A percentile compares a stretch with the other conserved stretches of the same genome.
Evolutionary conservation across 2,113 vertebrate species (phyloP).

Genomic region (Sapajus apella): DNA sequence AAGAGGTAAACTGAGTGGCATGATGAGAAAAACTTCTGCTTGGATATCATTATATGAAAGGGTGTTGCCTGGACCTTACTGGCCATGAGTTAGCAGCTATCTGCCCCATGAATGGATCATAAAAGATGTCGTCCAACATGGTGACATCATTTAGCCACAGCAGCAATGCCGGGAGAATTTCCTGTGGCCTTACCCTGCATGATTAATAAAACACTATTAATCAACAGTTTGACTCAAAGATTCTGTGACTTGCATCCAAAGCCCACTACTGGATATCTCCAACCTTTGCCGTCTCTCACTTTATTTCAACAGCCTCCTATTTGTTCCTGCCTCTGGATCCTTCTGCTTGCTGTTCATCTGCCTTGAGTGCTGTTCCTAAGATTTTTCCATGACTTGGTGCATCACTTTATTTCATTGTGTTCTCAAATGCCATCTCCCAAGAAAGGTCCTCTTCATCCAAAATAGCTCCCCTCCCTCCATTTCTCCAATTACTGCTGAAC

Average conservation of each 20-base stretch:
- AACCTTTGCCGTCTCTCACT: not conserved
- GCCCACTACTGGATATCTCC: not conserved
- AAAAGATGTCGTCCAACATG: too few species aligned
- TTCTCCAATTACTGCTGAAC: not conserved
- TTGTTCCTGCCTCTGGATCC: not conserved
- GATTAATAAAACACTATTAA: not conserved
- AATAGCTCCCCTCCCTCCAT: not conserved
- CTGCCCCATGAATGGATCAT: not conserved
- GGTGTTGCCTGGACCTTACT: accelerated
- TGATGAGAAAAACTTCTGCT: not conserved
- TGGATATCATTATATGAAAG: not conserved
- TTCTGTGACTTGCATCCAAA: not conserved
- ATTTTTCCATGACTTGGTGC: not conserved
- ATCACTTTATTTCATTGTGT: not conserved
- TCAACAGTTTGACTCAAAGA: not conserved
- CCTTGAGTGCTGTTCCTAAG: not conserved
- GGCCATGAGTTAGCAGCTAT: not conserved
- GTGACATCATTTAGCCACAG: not conserved
- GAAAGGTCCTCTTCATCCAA: not conserved
- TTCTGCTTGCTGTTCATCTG: not conserved
- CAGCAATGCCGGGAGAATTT: not conserved
- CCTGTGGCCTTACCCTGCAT: not conserved
- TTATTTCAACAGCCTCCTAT: not conserved
- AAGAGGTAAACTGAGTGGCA: not conserved
- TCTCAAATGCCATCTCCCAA: not conserved